Base-by-base conservation (phyloP, 1,140 invertebrate species). In the Proctacanthus coquilletti region DNA sequence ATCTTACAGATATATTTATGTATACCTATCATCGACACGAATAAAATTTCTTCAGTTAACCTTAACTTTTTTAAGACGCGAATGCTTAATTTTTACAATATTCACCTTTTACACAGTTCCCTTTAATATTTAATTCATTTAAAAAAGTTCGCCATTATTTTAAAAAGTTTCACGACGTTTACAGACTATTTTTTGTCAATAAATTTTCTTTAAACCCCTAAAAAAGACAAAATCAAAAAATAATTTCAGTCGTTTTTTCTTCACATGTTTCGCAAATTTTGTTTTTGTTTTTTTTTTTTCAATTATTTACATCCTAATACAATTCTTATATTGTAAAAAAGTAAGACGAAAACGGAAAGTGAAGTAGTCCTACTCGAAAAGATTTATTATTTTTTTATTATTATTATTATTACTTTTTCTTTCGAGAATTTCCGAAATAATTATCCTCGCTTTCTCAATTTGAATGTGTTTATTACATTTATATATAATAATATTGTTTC, bases 241-340 rank as follows among this genome's bases (percentile, higher is more conserved):
- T 27, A 27, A 27, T 27, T 27, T 27, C 23, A 27, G 23, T 27
- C 23, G 13, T 27, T 27, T 27, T 27, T 13, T 9, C 13, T 27
- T 27, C 23, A 27, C n/a, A n/a, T n/a, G n/a, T n/a, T n/a, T n/a
- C n/a, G n/a, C n/a, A n/a, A n/a, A n/a, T n/a, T n/a, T n/a, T n/a
- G n/a, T n/a, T n/a, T n/a, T n/a, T n/a, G n/a, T n/a, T n/a, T n/a
- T n/a, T n/a, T 27, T 13, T 9, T 13, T 27, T 27, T 13, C 13
- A 13, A 27, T 27, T 27, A 27, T 27, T 27, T 27, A 27, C 23
- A 27, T 27, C 23, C 23, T 27, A 27, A 27, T 27, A 9, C n/a
- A n/a, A n/a, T n/a, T n/a, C n/a, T n/a, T n/a, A n/a, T n/a, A n/a
- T n/a, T n/a, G n/a, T n/a, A n/a, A n/a, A 27, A 8, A 13, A 27